These are phyloP conservation scores for Talpa occidentalis DNA, from an alignment of 2,113 vertebrate genomes.

Conservation along the genomic window DNA sequence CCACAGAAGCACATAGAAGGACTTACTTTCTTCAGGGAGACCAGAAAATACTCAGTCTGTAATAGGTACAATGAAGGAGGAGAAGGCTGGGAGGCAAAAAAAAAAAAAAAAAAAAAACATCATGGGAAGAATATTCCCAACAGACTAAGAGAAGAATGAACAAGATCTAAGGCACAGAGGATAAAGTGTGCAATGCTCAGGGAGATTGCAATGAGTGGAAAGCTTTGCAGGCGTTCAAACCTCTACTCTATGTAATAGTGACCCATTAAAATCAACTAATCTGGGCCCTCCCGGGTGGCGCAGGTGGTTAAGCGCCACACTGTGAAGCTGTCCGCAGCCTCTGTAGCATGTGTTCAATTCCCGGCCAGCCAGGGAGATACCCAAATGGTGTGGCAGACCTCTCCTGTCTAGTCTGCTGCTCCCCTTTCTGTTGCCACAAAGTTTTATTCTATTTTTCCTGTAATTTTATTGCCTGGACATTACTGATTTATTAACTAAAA, in stretches of 20 bases:
- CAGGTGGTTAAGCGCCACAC: too few relatives aligned
- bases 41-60: neutral
- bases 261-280: neutral
- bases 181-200: rapidly evolving
- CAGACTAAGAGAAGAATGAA: neutral
- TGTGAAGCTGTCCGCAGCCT: too few relatives aligned
- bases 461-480: neutral
- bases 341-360: too few relatives aligned
- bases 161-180: neutral
- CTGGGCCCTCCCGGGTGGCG: too few relatives aligned
- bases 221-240: neutral
- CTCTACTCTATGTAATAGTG: too few relatives aligned
- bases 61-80: neutral
- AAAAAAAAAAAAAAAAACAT: too few relatives aligned
- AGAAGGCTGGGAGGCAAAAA: neutral
- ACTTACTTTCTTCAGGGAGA: neutral
- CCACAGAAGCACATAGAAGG: neutral
- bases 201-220: neutral
- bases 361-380: too few relatives aligned
- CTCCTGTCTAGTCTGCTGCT: too few relatives aligned
- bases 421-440: neutral
- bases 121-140: neutral
- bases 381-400: too few relatives aligned
- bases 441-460: neutral
- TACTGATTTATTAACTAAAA: neutral